A percentile compares a stretch with the other conserved stretches of the same genome.
Conservation (phyloP, 2,113 vertebrate species). For the Xenus cinereus region DNA sequence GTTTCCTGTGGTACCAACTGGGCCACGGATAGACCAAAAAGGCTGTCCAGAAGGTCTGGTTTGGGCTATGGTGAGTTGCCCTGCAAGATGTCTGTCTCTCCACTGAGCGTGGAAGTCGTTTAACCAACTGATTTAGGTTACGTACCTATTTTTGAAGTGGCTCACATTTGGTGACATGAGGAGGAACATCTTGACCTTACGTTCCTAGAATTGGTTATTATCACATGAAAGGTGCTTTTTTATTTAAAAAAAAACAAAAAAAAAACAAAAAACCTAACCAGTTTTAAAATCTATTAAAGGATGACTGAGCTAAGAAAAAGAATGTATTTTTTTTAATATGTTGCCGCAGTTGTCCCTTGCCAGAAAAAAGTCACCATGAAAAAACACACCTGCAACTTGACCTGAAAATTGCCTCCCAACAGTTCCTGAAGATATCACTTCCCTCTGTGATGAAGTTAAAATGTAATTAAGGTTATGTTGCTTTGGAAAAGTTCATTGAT, state of each 20-base stretch:
- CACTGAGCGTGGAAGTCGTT: not conserved
- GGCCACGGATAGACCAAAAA: not conserved
- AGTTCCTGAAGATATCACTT: not conserved
- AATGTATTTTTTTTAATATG: not conserved
- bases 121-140: not conserved
- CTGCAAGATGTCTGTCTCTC: not conserved
- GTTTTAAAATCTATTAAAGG: not conserved
- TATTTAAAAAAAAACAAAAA: not conserved
- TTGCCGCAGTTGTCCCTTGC: not conserved
- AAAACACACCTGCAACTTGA: not conserved
- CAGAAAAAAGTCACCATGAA: not conserved
- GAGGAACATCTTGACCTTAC: not conserved
- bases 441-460: not conserved
- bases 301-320: not conserved
- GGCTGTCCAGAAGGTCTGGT: not conserved
- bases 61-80: not conserved
- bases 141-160: not conserved
- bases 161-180: not conserved
- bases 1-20: not conserved
- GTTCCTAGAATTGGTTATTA: not conserved
- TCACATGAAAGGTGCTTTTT: not conserved
- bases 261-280: not conserved
- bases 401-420: slow-evolving; percentile 1
- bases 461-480: not conserved
- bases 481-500: not conserved